Evolutionary conservation across 2,888 invertebrate species (phyloP).

Genomic region (Sphaeridia pumilis): DNA sequence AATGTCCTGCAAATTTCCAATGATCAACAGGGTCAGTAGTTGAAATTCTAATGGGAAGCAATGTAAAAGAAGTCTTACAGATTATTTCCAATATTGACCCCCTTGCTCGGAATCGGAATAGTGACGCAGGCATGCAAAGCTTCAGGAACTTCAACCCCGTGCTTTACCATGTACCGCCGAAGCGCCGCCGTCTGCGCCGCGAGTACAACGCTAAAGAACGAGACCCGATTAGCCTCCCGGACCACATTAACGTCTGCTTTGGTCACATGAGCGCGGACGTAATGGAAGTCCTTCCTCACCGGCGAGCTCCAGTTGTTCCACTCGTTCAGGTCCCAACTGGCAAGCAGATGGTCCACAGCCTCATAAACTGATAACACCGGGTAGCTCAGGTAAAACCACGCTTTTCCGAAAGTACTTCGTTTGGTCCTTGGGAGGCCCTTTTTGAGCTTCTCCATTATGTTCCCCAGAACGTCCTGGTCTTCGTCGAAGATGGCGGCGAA

Average conservation of each 20-base stretch:
- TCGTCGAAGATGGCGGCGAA: neutral
- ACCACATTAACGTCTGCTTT: neutral
- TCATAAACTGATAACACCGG: neutral
- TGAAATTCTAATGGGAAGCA: neutral
- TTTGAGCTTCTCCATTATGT: neutral
- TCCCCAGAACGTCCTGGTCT: neutral
- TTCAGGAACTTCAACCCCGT: neutral
- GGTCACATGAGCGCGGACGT: neutral
- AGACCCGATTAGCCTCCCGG: neutral
- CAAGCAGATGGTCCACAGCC: neutral
- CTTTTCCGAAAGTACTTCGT: neutral
- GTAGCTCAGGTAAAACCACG: neutral
- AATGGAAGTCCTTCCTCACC: neutral
- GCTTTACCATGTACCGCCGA: neutral
- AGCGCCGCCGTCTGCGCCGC: slow-evolving; percentile 1
- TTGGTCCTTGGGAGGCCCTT: neutral
- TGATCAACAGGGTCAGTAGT: too few relatives aligned
- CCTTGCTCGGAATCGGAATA: neutral
- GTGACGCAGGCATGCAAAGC: neutral
- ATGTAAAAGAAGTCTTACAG: slow-evolving; percentile 1
- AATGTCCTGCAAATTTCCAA: neutral
- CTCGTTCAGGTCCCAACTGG: slow-evolving; percentile 2
- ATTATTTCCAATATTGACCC: neutral
- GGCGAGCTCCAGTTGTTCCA: neutral
- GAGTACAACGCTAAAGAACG: slow-evolving; percentile 1